Percentiles rank a stretch among this genome's conserved stretches.
Evolutionary conservation across 2,888 invertebrate genomes (phyloP).

Genomic region (Thymelicus lineola): DNA sequence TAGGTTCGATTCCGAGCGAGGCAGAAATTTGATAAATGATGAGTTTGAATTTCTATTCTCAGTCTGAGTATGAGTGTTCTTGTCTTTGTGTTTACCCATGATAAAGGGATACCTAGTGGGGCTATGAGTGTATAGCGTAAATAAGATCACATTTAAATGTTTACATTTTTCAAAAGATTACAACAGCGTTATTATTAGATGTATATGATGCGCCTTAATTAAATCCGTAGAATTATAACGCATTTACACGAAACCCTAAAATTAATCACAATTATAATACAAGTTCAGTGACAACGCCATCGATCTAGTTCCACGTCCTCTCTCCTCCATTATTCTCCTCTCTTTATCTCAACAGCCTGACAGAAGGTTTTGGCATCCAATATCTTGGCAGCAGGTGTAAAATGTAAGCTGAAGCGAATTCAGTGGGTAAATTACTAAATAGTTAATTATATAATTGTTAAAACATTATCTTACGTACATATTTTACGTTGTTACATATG

Average conservation of each 20-base stretch:
- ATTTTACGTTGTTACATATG: neutral
- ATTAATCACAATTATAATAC: conserved; percentile 45
- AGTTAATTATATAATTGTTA: no score
- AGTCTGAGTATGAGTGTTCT: no score
- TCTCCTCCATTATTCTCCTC: conserved; percentile 64
- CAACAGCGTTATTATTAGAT: neutral
- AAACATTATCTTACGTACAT: no score
- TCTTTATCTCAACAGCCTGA: conserved; percentile 67
- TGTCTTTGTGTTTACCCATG: no score
- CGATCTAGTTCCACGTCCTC: conserved; percentile 57
- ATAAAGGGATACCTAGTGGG: no score
- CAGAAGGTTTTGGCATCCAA: conserved; percentile 75
- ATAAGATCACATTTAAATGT: no score
- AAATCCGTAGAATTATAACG: neutral
- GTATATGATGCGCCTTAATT: neutral
- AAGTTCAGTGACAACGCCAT: conserved; percentile 46
- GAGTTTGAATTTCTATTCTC: no score
- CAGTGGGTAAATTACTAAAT: no score
- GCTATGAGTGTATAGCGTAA: no score
- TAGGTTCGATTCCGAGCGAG: no score
- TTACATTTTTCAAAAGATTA: no score
- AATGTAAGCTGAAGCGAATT: conserved; percentile 41
- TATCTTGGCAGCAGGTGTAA: conserved; percentile 55
- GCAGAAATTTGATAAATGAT: no score
- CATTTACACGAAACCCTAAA: conserved; percentile 28